These are phyloP conservation scores for Pelecanus crispus DNA, from an alignment of 2,113 vertebrate species.

Conservation along the genomic window DNA sequence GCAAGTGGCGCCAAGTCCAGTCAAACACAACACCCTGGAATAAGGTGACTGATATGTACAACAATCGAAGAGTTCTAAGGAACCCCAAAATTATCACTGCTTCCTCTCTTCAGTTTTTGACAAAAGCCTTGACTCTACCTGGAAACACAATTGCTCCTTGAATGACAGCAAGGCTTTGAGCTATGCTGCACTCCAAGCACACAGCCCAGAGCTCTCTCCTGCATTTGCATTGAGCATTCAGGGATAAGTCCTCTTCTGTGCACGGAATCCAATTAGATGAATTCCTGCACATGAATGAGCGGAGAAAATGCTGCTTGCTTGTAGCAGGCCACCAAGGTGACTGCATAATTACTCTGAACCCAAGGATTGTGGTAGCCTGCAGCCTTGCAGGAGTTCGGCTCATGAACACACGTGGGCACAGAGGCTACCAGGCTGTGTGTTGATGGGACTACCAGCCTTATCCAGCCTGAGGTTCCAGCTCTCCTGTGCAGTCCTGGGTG, in stretches of 20 bases:
- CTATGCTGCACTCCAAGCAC: background rate
- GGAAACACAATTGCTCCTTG: background rate
- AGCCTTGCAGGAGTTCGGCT: background rate
- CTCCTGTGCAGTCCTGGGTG: background rate
- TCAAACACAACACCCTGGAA: background rate
- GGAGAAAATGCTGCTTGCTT: background rate
- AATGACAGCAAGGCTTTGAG: background rate
- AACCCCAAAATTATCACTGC: background rate
- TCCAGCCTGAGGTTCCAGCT: background rate
- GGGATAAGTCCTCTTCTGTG: background rate
- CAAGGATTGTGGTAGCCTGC: background rate
- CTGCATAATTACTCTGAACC: background rate
- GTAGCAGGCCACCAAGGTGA: background rate
- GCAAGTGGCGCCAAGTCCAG: background rate
- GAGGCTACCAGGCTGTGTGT: background rate
- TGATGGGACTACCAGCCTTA: background rate
- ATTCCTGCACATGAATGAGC: background rate
- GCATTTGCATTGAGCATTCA: background rate
- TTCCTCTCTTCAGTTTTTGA: background rate
- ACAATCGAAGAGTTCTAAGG: background rate
- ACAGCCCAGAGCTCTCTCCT: background rate
- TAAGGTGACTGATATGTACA: background rate
- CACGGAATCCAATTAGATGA: background rate
- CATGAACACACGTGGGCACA: rapidly evolving
- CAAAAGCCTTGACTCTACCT: background rate